Evolutionary conservation across 2,888 invertebrate species (phyloP).

Genomic region (Plagodis dolabraria): DNA sequence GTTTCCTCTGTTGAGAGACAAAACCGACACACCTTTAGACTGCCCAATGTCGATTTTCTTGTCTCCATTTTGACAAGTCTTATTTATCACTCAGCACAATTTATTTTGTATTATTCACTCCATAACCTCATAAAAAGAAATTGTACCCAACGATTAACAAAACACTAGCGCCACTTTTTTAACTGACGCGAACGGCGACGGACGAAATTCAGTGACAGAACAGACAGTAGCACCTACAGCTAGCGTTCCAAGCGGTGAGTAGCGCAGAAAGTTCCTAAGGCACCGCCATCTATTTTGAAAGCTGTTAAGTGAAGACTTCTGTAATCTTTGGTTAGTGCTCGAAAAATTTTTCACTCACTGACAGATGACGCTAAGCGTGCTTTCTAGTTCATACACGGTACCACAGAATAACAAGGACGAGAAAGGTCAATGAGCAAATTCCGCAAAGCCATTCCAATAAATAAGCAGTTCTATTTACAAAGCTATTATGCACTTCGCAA

Average conservation of each 20-base stretch:
- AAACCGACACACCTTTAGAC: slow-evolving; percentile 89
- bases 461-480: too few relatives aligned
- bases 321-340: too few relatives aligned
- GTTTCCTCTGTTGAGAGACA: slow-evolving; percentile 87
- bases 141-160: slow-evolving; percentile 36
- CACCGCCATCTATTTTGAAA: too few relatives aligned
- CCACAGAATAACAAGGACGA: too few relatives aligned
- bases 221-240: slow-evolving; percentile 27
- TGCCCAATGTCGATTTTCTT: slow-evolving; percentile 85
- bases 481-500: too few relatives aligned
- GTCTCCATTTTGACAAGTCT: slow-evolving; percentile 80
- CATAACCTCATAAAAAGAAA: slow-evolving; percentile 60
- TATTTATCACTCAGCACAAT: slow-evolving; percentile 19
- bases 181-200: slow-evolving; percentile 21
- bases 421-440: too few relatives aligned
- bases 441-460: too few relatives aligned
- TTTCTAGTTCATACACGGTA: too few relatives aligned
- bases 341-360: too few relatives aligned
- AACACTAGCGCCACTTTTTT: slow-evolving; percentile 55
- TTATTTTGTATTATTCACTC: slow-evolving; percentile 26
- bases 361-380: too few relatives aligned
- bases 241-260: slow-evolving; percentile 45
- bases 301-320: too few relatives aligned
- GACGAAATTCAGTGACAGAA: too few relatives aligned
- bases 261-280: slow-evolving; percentile 8